A percentile compares a stretch with the other conserved stretches of the same genome.
phyloP scores from a whole-genome alignment of 2,113 vertebrate genomes.

The Spheniscus mendiculus region DNA sequence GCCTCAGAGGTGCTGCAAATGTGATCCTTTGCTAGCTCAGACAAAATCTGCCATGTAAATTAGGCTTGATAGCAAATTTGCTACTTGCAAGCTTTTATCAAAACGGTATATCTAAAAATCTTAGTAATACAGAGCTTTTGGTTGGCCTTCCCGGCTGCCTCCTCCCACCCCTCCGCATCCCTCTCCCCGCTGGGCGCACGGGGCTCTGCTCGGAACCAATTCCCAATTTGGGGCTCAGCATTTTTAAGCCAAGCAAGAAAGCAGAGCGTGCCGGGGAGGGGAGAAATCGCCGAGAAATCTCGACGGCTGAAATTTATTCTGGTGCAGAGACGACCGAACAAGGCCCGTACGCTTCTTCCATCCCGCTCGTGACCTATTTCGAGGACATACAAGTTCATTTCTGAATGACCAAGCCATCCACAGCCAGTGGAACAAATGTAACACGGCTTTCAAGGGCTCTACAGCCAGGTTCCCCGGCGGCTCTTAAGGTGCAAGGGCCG shows the following conservation, averaged over 20 bases:
- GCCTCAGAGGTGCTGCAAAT: constrained; percentile 76
- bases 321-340: neutral
- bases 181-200: neutral
- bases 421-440: constrained; percentile 46
- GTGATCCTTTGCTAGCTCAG: constrained; percentile 78
- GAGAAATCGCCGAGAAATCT: neutral
- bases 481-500: neutral
- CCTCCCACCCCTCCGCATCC: neutral
- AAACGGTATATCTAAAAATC: constrained; percentile 79
- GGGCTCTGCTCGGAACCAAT: constrained; percentile 65
- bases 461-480: neutral
- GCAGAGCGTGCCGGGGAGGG: neutral
- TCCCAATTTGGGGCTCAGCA: constrained; percentile 72
- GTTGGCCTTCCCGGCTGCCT: neutral
- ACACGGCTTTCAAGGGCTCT: constrained; percentile 23
- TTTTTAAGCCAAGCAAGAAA: neutral
- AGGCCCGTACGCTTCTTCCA: neutral
- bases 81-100: constrained; percentile 81
- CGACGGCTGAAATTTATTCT: neutral
- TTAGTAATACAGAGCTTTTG: constrained; percentile 65
- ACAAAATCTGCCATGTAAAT: constrained; percentile 81
- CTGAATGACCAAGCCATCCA: constrained; percentile 25
- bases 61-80: constrained; percentile 77
- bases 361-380: constrained; percentile 5
- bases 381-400: constrained; percentile 48